These are phyloP conservation scores for Bovichtus variegatus DNA, from an alignment of 2,797 vertebrate genomes.

Conservation along the genomic window DNA sequence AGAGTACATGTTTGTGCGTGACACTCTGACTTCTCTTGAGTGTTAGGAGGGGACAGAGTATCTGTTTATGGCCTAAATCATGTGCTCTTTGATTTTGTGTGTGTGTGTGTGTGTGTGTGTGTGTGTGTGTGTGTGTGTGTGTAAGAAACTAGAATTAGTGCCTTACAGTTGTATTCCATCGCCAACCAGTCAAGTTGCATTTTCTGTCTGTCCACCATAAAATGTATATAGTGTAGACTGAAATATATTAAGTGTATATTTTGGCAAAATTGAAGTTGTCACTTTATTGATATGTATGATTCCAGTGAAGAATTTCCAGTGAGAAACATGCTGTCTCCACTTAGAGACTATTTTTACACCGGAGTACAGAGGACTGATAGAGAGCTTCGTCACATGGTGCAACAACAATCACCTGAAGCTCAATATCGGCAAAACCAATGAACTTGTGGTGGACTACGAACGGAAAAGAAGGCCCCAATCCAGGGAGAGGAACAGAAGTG, in stretches of 20 bases:
- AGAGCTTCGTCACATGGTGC: constrained; percentile 7
- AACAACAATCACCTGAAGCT: constrained; percentile 10
- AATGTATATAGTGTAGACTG: neutral
- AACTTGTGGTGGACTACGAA: neutral
- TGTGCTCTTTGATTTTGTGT: constrained; percentile 52
- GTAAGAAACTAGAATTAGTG: constrained; percentile 9
- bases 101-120: constrained; percentile 22
- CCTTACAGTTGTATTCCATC: neutral
- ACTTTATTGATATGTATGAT: neutral
- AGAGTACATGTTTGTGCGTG: constrained; percentile 45
- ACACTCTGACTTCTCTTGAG: constrained; percentile 37
- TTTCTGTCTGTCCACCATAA: neutral
- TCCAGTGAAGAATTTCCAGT: neutral
- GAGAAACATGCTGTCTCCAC: neutral
- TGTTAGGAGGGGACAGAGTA: constrained; percentile 42
- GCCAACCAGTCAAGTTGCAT: neutral
- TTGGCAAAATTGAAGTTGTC: neutral
- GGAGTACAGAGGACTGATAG: constrained; percentile 9
- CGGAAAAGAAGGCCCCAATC: neutral
- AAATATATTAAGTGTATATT: neutral
- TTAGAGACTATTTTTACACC: neutral
- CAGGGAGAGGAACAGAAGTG: neutral
- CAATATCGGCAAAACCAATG: constrained; percentile 1
- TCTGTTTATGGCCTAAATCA: constrained; percentile 59
- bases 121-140: neutral